These are phyloP conservation scores for Lottia gigantea DNA, from an alignment of 2,888 invertebrate genomes.

Conservation along the genomic window DNA sequence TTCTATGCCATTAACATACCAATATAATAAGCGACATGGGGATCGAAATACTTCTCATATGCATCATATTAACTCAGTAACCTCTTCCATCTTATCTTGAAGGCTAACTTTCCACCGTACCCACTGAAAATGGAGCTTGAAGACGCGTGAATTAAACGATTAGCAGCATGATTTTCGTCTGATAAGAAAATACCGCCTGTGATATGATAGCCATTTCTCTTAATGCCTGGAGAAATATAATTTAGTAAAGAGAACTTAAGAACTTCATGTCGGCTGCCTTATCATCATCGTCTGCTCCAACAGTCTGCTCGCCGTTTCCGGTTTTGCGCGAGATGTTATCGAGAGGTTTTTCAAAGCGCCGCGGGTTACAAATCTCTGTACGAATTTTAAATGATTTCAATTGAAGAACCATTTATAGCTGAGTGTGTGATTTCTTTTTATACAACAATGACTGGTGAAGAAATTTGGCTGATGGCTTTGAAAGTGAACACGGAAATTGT, in stretches of 20 bases:
- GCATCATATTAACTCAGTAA: slow-evolving; percentile 2
- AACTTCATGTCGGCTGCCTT: slow-evolving; percentile 18
- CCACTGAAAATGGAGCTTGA: slow-evolving; percentile 1
- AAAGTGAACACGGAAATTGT: neutral
- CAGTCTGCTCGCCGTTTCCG: slow-evolving; percentile 26
- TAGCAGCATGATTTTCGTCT: slow-evolving; percentile 20
- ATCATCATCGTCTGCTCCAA: slow-evolving; percentile 25
- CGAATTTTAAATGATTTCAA: slow-evolving; percentile 26
- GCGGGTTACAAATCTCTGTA: slow-evolving; percentile 19
- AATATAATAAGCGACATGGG: slow-evolving; percentile 19
- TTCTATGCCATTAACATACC: slow-evolving; percentile 22
- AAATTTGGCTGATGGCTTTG: too few relatives aligned
- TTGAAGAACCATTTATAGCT: slow-evolving; percentile 27
- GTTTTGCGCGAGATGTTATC: slow-evolving; percentile 23
- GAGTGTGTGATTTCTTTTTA: neutral
- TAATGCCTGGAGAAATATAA: slow-evolving; percentile 29
- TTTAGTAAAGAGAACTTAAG: slow-evolving; percentile 31
- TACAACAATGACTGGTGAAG: too few relatives aligned
- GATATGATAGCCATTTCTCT: slow-evolving; percentile 33
- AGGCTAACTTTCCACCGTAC: slow-evolving; percentile 4
- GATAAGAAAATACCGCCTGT: slow-evolving; percentile 33
- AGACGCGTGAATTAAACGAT: slow-evolving; percentile 22
- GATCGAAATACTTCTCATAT: slow-evolving; percentile 10
- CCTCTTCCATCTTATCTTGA: slow-evolving; percentile 11
- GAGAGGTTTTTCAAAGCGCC: slow-evolving; percentile 11